These are phyloP conservation scores for Netelia virgata DNA, from an alignment of 2,888 invertebrate species.

Conservation along the genomic window DNA sequence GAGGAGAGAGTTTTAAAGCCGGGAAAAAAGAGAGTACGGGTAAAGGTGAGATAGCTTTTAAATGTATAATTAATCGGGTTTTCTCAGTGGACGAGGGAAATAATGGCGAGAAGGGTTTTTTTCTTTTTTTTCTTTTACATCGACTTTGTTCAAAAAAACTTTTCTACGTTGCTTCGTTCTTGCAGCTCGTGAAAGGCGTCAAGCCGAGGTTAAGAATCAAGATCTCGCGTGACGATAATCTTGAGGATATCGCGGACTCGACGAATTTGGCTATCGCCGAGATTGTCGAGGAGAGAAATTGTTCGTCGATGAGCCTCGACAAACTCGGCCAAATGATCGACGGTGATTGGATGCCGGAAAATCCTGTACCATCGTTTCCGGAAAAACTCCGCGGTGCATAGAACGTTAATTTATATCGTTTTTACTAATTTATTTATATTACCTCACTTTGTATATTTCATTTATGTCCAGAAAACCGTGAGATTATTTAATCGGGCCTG, in stretches of 20 bases:
- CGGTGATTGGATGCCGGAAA: conserved; percentile 45
- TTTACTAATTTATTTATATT: conserved; percentile 10
- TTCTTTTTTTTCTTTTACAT: not conserved
- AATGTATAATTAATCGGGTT: conserved; percentile 9
- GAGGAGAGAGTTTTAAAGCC: conserved; percentile 66
- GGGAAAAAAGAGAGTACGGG: conserved; percentile 70
- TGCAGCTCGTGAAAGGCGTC: conserved; percentile 71
- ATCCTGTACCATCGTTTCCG: conserved; percentile 58
- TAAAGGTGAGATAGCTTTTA: conserved; percentile 71
- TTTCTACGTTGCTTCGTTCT: not conserved
- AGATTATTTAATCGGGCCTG: not conserved
- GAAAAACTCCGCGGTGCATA: conserved; percentile 56
- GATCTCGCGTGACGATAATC: conserved; percentile 73
- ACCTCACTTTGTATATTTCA: not conserved
- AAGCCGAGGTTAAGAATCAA: conserved; percentile 74
- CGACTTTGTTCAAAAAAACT: not conserved
- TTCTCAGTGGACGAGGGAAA: not conserved
- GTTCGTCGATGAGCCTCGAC: conserved; percentile 3
- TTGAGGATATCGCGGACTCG: conserved; percentile 29
- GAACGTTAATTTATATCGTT: not conserved
- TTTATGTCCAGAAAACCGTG: not conserved
- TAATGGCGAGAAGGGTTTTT: not conserved
- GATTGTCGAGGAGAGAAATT: not conserved
- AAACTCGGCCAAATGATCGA: conserved; percentile 45
- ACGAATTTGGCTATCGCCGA: not conserved